These are phyloP conservation scores for Leptopilina myrica DNA, from an alignment of 2,888 invertebrate genomes.

Conservation along the genomic window DNA sequence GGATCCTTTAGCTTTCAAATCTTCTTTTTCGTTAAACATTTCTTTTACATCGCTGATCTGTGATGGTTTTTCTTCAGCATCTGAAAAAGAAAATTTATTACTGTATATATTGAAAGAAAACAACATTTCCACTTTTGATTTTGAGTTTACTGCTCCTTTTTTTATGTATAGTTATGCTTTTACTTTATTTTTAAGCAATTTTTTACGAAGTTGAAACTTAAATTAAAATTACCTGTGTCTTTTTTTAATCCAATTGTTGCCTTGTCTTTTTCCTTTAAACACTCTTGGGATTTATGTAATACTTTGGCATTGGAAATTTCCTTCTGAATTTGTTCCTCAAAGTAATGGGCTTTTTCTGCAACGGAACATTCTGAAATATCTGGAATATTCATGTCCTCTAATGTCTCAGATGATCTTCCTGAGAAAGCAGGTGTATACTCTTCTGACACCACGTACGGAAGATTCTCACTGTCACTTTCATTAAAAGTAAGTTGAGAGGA, in stretches of 20 bases:
- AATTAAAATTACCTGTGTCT: not conserved
- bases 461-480: constrained; percentile 72
- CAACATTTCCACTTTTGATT: too few relatives aligned
- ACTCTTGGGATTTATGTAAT: constrained; percentile 57
- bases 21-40: constrained; percentile 37
- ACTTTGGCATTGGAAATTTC: constrained; percentile 74
- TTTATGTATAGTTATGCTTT: too few relatives aligned
- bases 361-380: constrained; percentile 79
- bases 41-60: not conserved
- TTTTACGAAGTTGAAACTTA: not conserved
- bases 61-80: not conserved
- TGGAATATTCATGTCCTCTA: constrained; percentile 68
- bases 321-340: constrained; percentile 81
- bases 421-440: constrained; percentile 62
- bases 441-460: constrained; percentile 68
- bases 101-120: not conserved
- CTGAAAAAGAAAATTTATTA: not conserved
- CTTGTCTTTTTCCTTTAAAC: constrained; percentile 32
- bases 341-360: constrained; percentile 79
- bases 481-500: constrained; percentile 71
- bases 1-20: constrained; percentile 18
- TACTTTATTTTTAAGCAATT: not conserved
- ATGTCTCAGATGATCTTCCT: constrained; percentile 68
- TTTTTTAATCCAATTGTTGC: not conserved
- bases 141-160: too few relatives aligned